Evolutionary conservation across 1,140 invertebrate genomes (phyloP), one percentile per base, ranked within the genome.

Genomic region (Philotrypesis tridentata): DNA sequence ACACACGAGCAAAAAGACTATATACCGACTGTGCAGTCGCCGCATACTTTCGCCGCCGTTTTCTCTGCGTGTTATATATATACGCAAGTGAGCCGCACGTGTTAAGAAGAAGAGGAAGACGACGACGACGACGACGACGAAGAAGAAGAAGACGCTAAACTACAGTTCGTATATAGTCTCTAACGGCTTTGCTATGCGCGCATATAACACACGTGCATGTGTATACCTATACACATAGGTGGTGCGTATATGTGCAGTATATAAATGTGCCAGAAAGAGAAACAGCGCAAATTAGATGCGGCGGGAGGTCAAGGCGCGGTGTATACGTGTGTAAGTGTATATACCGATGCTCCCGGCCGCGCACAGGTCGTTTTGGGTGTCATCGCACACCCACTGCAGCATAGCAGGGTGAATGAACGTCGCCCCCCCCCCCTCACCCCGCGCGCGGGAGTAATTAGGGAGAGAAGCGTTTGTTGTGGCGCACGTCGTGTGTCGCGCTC

Each of bases 21-120:
- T n/a, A n/a, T n/a, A n/a, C n/a, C n/a, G n/a, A n/a, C n/a, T n/a
- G n/a, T n/a, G n/a, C n/a, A 82, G 71, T 84, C 33, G 33, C n/a
- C 79, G 83, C 48, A 55, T 55, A 76, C 84, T 87, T 84, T 68
- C 71, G n/a, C 25, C n/a, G n/a, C n/a, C n/a, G n/a, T n/a, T n/a
- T n/a, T n/a, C n/a, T n/a, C n/a, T n/a, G n/a, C n/a, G n/a, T n/a
- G n/a, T n/a, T n/a, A n/a, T n/a, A n/a, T n/a, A n/a, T n/a, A n/a
- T n/a, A n/a, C n/a, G n/a, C 55, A 31, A 63, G 61, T 80, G 48
- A 74, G 60, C 33, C 12, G 40, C 79, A 31, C 60, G 61, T 67
- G 61, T 48, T 25, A 21, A 25, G n/a, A 70, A 9, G 40, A 55
- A 17, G 65, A n/a, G n/a, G n/a, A n/a, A n/a, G n/a, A n/a, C n/a